Conservation (phyloP, 2,113 vertebrate genomes). For the Colossoma macropomum region DNA sequence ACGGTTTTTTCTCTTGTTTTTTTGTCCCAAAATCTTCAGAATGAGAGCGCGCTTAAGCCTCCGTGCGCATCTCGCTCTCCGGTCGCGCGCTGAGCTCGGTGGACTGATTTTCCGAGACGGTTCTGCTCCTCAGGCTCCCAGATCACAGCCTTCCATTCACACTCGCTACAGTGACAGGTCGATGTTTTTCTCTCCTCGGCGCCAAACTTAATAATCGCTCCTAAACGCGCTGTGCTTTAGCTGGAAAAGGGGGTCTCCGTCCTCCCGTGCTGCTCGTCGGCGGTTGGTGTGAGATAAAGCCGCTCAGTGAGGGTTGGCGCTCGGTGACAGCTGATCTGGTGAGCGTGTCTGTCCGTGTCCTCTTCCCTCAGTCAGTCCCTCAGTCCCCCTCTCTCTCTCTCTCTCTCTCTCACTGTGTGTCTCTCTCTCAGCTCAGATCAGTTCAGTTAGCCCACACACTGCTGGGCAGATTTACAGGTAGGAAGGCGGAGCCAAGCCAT, state of each 20-base stretch:
- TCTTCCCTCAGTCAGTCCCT: constrained; percentile 62
- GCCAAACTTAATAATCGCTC: constrained; percentile 48
- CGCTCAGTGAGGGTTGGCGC: constrained; percentile 57
- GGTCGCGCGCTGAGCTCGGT: neutral
- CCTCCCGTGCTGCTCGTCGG: constrained; percentile 4
- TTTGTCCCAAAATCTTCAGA: constrained; percentile 49
- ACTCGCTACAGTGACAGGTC: constrained; percentile 56
- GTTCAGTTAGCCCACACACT: constrained; percentile 49
- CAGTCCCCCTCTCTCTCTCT: constrained; percentile 51
- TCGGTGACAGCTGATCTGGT: constrained; percentile 55
- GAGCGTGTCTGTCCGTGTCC: constrained; percentile 67
- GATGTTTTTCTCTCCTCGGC: constrained; percentile 61
- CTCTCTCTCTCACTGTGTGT: constrained; percentile 54
- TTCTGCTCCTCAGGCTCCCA: constrained; percentile 62
- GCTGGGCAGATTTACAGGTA: constrained; percentile 77
- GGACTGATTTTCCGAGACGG: constrained; percentile 44
- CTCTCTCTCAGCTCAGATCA: no score
- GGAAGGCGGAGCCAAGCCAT: constrained; percentile 73
- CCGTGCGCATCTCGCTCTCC: constrained; percentile 58
- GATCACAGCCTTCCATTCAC: constrained; percentile 58
- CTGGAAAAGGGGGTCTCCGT: constrained; percentile 21
- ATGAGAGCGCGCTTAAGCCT: constrained; percentile 62
- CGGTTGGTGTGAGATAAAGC: constrained; percentile 37
- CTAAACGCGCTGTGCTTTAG: constrained; percentile 10
- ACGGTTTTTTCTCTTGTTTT: constrained; percentile 39